These are phyloP conservation scores for Stigmatopora nigra DNA, from an alignment of 2,113 vertebrate species.

Conservation along the genomic window DNA sequence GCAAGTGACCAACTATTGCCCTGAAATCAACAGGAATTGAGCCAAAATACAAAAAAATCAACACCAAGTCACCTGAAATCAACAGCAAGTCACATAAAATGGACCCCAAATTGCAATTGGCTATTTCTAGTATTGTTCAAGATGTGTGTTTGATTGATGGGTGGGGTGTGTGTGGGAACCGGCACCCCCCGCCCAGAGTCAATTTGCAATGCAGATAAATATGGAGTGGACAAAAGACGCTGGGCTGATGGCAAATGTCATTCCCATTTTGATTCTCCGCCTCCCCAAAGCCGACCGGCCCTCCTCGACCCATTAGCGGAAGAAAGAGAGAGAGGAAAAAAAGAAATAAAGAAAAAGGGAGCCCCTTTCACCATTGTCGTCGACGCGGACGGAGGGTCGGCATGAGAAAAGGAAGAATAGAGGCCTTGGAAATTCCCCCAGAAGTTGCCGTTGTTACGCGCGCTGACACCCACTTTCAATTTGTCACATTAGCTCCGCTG, in stretches of 20 bases:
- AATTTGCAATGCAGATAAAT: constrained; percentile 67
- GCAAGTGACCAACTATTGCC: too few species aligned
- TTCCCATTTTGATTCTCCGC: constrained; percentile 63
- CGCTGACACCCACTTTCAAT: constrained; percentile 56
- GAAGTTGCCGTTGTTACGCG: constrained; percentile 58
- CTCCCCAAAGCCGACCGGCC: neutral
- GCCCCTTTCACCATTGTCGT: constrained; percentile 54
- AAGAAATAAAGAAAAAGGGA: constrained; percentile 41
- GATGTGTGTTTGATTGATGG: constrained; percentile 26
- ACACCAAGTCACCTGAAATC: too few species aligned
- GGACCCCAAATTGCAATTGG: too few species aligned
- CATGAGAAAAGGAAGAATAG: constrained; percentile 50
- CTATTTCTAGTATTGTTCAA: too few species aligned
- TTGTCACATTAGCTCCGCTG: constrained; percentile 57
- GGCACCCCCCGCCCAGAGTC: constrained; percentile 48
- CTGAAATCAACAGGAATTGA: too few species aligned
- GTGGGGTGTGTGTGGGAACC: constrained; percentile 65
- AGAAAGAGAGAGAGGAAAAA: constrained; percentile 45
- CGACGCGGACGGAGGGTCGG: constrained; percentile 50
- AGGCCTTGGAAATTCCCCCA: constrained; percentile 42
- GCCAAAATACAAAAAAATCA: too few species aligned
- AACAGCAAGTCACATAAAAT: too few species aligned
- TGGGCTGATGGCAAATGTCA: constrained; percentile 66
- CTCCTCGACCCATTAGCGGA: constrained; percentile 37
- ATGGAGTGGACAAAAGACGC: constrained; percentile 45